Evolutionary conservation across 2,113 vertebrate genomes (phyloP), one percentile per base, ranked within the genome.

Genomic region (Pseudonaja textilis): DNA sequence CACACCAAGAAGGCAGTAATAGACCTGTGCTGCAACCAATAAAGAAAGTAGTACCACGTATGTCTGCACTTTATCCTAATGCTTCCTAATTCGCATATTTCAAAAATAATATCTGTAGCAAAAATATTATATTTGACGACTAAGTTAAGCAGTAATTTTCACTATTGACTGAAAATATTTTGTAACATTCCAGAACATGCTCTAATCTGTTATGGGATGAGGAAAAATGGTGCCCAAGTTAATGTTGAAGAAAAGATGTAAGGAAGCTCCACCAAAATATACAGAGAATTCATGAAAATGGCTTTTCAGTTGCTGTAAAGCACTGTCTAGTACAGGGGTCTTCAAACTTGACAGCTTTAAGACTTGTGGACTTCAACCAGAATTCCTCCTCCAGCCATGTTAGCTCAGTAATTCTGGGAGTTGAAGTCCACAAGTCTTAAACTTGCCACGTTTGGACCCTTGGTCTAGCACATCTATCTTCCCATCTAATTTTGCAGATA

Each of bases 21-120:
- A 95, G 88, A 18, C 93, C 93, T 34, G 0, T 54, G 39, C 91
- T 93, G 9, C 85, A 20, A 0, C 42, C 90, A 0, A 52, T 95
- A 55, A 96, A 94, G 92, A 94, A 98, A 96, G 91, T 55, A 4
- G 4, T 87, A 50, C 7, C 81, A 56, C 95, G 97, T 98, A 95
- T 0, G 94, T 95, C 91, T 59, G 9, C 9, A 18, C 5, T 42
- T 85, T 34, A 56, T 8, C 14, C 45, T 52, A 54, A n/a, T 18
- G 18, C 47, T 87, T 87, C 45, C 26, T 81, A 81, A 81, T 81
- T 81, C 18, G 29, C 14, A 29, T 29, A 26, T 26, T 87, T 25
- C 20, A 85, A 45, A 47, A n/a, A 3, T 25, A 16, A 2, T 85
- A 22, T 26, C 1, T 12, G 52, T 42, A 87, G 12, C 85, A 54